Percentiles rank a stretch among this genome's conserved stretches.
These are phyloP conservation scores for Sebastolobus alascanus DNA, from an alignment of 2,797 vertebrate species.

Conservation along the genomic window DNA sequence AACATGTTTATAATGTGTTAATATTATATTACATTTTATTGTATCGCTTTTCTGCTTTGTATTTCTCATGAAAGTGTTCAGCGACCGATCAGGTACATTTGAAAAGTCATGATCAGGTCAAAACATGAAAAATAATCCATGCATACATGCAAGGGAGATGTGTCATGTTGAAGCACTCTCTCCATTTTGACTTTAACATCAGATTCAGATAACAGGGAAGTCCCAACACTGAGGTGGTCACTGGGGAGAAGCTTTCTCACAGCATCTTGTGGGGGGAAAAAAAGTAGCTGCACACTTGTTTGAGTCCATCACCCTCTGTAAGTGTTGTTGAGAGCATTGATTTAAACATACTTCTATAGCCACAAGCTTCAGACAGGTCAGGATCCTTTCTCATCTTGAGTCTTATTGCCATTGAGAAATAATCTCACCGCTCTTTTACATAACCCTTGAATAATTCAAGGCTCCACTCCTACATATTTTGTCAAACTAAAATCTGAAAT, in stretches of 20 bases:
- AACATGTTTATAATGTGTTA: not conserved
- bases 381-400: not conserved
- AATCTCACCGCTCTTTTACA: constrained; percentile 3
- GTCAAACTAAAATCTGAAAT: constrained; percentile 31
- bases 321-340: not conserved
- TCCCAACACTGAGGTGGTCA: constrained; percentile 9
- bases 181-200: constrained; percentile 21
- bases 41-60: not conserved
- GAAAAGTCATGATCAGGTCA: not conserved
- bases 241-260: constrained; percentile 19
- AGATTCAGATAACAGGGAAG: constrained; percentile 12
- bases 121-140: constrained; percentile 2
- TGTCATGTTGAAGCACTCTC: constrained; percentile 7
- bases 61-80: not conserved
- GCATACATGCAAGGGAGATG: not conserved
- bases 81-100: not conserved
- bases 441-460: constrained; percentile 14
- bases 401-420: constrained; percentile 7
- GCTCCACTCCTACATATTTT: constrained; percentile 12
- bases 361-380: not conserved
- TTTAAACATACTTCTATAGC: not conserved
- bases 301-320: constrained; percentile 9
- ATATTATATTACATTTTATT: not conserved
- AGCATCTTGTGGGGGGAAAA: not conserved
- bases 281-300: constrained; percentile 26